phyloP scores from a whole-genome alignment of 35 echinoderm and acorn worm species.

The Apostichopus parvimensis region DNA sequence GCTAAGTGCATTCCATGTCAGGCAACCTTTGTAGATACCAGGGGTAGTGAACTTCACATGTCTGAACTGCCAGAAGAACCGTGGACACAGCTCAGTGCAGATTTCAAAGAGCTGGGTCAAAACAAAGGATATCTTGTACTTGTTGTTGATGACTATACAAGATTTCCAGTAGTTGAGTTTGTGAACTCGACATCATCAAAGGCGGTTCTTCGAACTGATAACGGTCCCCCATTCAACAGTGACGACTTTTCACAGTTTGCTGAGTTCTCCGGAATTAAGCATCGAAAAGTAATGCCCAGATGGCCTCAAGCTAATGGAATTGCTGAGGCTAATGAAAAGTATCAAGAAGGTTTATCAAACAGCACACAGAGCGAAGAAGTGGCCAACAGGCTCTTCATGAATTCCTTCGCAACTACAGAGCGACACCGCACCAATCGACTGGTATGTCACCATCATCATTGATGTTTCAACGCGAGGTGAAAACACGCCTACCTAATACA shows the following conservation, averaged over 20 bases:
- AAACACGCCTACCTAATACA: conserved; percentile 37
- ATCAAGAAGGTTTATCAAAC: conserved; percentile 54
- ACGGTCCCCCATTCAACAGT: conserved; percentile 75
- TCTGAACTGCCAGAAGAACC: conserved; percentile 44
- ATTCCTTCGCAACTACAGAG: conserved; percentile 71
- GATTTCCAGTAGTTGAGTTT: conserved; percentile 74
- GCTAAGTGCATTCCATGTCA: conserved; percentile 65
- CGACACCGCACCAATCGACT: conserved; percentile 67
- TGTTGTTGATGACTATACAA: conserved; percentile 60
- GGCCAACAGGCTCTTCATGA: conserved; percentile 51
- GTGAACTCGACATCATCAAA: conserved; percentile 69
- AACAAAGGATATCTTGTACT: conserved; percentile 69
- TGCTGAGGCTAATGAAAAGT: conserved; percentile 61
- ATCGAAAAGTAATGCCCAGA: conserved; percentile 59
- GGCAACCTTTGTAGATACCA: conserved; percentile 14
- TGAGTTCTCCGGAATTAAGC: conserved; percentile 45
- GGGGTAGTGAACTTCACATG: conserved; percentile 61
- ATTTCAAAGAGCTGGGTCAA: conserved; percentile 64
- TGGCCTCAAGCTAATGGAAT: conserved; percentile 72
- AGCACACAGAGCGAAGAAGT: conserved; percentile 47
- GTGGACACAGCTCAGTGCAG: conserved; percentile 70
- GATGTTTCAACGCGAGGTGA: conserved; percentile 39
- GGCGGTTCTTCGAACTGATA: conserved; percentile 58
- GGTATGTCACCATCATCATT: conserved; percentile 52
- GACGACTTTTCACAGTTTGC: conserved; percentile 63